These are phyloP conservation scores for Eospalax fontanierii DNA, from an alignment of 2,797 vertebrate species.

Conservation along the genomic window DNA sequence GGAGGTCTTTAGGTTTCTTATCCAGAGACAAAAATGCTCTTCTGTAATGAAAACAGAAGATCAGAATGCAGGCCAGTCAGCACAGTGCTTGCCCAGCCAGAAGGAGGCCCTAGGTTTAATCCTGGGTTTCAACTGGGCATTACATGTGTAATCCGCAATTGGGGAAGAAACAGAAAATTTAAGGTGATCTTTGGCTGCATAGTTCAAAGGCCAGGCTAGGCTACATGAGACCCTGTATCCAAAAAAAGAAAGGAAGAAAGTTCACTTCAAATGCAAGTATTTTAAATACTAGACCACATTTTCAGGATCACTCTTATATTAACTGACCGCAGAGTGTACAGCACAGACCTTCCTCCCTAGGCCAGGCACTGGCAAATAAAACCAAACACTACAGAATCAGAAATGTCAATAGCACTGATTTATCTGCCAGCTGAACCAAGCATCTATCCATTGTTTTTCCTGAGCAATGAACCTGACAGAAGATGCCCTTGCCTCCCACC, in stretches of 20 bases:
- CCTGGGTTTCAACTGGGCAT: no score
- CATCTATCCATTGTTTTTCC: background rate
- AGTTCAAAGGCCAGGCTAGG: background rate
- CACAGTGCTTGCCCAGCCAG: no score
- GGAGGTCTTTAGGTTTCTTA: no score
- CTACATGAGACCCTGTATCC: background rate
- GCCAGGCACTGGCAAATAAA: background rate
- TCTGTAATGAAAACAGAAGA: no score
- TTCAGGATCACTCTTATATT: background rate
- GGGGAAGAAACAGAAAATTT: background rate
- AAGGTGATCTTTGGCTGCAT: background rate
- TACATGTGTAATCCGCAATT: no score
- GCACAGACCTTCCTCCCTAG: background rate
- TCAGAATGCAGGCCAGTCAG: no score
- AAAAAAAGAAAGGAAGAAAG: background rate
- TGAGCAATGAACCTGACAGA: background rate
- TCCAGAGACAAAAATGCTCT: no score
- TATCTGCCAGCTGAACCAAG: background rate
- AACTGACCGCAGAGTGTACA: background rate
- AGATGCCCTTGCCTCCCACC: background rate
- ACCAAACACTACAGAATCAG: background rate
- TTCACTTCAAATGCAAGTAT: background rate
- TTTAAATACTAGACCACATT: background rate
- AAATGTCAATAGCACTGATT: constrained; percentile 21
- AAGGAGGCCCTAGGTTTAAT: no score